These are phyloP conservation scores for Trichonephila inaurata DNA, from an alignment of 1,140 invertebrate genomes.

Conservation along the genomic window DNA sequence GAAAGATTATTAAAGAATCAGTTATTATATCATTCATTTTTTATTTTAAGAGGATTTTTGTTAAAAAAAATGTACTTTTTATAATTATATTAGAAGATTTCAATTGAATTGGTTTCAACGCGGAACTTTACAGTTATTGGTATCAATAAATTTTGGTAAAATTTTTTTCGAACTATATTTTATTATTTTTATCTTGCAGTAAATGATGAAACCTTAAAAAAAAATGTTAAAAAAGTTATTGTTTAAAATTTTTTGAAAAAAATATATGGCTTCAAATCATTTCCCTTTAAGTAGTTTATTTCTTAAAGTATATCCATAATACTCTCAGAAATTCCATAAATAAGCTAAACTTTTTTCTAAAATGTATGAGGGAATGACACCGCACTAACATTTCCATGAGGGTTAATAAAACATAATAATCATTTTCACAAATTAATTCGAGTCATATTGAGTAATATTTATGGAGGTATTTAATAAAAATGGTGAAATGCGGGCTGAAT, in stretches of 20 bases:
- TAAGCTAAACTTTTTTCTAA: neutral
- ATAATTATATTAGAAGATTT: too few species aligned
- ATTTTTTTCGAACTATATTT: too few species aligned
- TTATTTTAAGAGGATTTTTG: too few species aligned
- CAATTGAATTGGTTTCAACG: too few species aligned
- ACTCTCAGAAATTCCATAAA: neutral
- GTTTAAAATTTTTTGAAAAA: neutral
- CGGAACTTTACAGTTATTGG: too few species aligned
- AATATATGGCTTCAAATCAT: neutral
- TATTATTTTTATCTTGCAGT: too few species aligned
- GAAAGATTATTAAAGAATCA: too few species aligned
- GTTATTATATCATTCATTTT: too few species aligned
- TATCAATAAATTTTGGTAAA: too few species aligned
- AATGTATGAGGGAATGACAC: neutral
- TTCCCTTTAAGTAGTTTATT: neutral
- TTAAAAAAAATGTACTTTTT: too few species aligned
- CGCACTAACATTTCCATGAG: neutral
- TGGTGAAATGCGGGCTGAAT: conserved; percentile 24
- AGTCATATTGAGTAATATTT: neutral
- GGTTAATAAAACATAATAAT: neutral
- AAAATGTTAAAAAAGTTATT: neutral
- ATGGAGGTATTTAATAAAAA: conserved; percentile 51
- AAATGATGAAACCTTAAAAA: neutral
- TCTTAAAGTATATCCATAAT: neutral
- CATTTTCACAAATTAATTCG: neutral